Evolutionary conservation across 2,113 vertebrate genomes (phyloP), one percentile per base, ranked within the genome.

Genomic region (Scytalopus superciliaris): DNA sequence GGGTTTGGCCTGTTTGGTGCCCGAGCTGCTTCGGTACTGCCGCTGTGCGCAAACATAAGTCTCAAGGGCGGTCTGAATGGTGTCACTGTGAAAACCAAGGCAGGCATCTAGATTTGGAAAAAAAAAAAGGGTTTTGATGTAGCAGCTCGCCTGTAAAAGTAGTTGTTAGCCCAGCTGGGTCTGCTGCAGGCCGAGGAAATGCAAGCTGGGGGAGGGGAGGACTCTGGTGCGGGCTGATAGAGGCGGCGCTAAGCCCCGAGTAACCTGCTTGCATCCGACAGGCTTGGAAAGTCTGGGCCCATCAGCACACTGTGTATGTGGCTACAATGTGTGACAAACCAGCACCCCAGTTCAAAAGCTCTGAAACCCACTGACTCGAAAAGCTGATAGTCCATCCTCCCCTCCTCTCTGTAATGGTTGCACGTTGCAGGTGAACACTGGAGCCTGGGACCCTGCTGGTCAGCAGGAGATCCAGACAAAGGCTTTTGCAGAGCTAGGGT

Each of bases 351-450:
- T 53, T 56, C 23, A 80, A 69, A 82, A 80, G 1, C 17, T 45
- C 4, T 10, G 9, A 79, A 72, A 91, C 27, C 6, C 53, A 6
- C 16, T 10, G 31, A 9, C 55, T 23, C 0, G 5, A 35, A 79
- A 85, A 49, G 33, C 30, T 68, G 8, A 1, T 22, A 8, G 17
- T 44, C 40, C 0, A 0, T 24, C 5, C 1, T 1, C 23, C 10
- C 4, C 9, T 1, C 2, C 17, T 19, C 9, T 7, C n/a, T 21
- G 7, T 25, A 12, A 9, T 2, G 17, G 21, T 1, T 49, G 28
- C 24, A 40, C 3, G 0, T 4, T n/a, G 17, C 31, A 30, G 50
- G 37, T 69, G 19, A 10, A 8, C 68, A n/a, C 11, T 39, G 14
- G 35, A 60, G 7, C 23, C 24, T 47, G 18, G 8, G 30, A 14